Base-by-base conservation (phyloP, 1,140 invertebrate genomes). In the Eumaeus atala region DNA sequence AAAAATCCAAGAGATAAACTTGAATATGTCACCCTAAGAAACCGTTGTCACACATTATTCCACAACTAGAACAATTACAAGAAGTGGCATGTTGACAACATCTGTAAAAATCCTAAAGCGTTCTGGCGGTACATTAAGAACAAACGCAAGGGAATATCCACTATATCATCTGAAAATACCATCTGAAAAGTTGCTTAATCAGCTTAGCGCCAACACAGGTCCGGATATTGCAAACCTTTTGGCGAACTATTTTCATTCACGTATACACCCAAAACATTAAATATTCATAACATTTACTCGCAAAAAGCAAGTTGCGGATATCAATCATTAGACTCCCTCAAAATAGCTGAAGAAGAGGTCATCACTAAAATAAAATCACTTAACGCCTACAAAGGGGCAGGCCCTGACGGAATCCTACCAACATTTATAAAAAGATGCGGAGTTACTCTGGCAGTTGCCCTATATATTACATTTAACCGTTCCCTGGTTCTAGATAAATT, bases 361-460 rank as follows among this genome's bases (percentile, higher is more conserved):
- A 4, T 2, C 3, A 4, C 1, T 12, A 40, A 12, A 40, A 40
- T 40, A 7, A 40, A 40, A 40, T 6, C 11, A 8, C 18, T 56
- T 9, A 21, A 62, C 11, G 14, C 36, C 3, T 17, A 9, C 10
- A 62, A 62, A 44, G 44, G 50, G 0, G 10, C 42, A 44, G 56
- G 50, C 6, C 50, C 56, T 4, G 56, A 58, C 35, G 38, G 35
- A 7, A 36, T 62, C 12, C 56, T 37, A 10, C 53, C 60, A 8
- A 8, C 56, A 9, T 60, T 60, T 40, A 48, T 63, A 21, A 63
- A 57, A 47, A 36, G 35, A 21, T 63, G 57, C 51, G 42, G 42
- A n/a, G 8, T 3, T 12, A n/a, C 14, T 33, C 33, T 63, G n/a
- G 8, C 57, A 11, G 10, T 57, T 0, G 57, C 57, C 1, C 17